Base-by-base conservation (phyloP, 2,797 vertebrate genomes). In the Gila robusta region DNA sequence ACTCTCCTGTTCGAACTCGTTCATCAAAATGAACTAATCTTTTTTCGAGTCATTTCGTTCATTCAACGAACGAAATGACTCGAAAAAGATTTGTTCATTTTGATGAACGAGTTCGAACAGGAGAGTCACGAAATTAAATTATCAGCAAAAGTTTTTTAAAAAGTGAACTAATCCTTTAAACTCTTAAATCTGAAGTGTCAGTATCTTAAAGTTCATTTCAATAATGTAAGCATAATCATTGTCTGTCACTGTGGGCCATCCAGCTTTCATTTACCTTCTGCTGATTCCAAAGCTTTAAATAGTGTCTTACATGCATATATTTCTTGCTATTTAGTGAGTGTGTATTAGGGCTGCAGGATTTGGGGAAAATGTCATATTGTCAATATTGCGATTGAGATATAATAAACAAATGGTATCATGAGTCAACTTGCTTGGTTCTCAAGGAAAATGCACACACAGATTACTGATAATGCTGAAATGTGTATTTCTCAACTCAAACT, bases 401-500 rank as follows among this genome's bases (percentile, higher is more conserved):
- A 16, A 70, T 70, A 70, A 70, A 70, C 21, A 19, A 23, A 10
- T 21, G 37, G 44, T 12, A 44, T 12, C 11, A 44, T 44, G 44
- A 44, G 44, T 44, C 3, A 44, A 44, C 11, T 44, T 39, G 17
- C 7, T 39, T 39, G 67, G 47, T 70, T 71, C 7, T 71, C 35
- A 71, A 71, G 69, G 69, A 41, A 41, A 71, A 41, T 71, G 21
- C 69, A 41, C 37, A 71, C 69, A 71, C 69, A 41, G 37, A 44
- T 26, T 26, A 47, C 39, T 47, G 9, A 76, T 21, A 76, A 54
- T 54, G 26, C 73, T 76, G 26, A 76, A 21, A 76, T 76, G 2
- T 76, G 5, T 76, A 52, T 76, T 74, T 52, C n/a, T 74, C 44
- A 74, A 52, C 44, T 74, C 14, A 52, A 49, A 28, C 26, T 47